phyloP scores from a whole-genome alignment of 2,797 vertebrate species.

The Muscicapa comitata region DNA sequence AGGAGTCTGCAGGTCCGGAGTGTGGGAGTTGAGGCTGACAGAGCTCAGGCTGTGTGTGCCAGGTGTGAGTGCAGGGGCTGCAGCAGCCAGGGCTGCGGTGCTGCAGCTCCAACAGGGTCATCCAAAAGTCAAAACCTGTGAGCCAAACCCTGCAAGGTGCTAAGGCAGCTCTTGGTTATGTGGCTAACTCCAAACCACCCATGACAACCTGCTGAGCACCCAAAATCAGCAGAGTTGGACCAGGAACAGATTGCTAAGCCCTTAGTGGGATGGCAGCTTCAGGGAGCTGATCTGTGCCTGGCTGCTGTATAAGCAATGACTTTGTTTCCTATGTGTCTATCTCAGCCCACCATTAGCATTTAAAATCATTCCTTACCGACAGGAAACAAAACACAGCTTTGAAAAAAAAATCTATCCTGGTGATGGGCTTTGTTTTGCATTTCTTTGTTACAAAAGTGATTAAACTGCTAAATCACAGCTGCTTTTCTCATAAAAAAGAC shows the following conservation, averaged over 20 bases:
- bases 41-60: fast-evolving
- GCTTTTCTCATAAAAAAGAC: conserved; percentile 54
- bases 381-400: background rate
- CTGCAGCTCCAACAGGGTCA: background rate
- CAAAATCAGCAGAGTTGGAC: background rate
- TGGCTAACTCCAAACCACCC: background rate
- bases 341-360: background rate
- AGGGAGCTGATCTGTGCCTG: background rate
- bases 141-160: background rate
- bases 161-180: background rate
- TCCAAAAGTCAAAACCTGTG: background rate
- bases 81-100: background rate
- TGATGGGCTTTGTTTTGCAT: conserved; percentile 55
- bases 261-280: background rate
- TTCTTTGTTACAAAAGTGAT: conserved; percentile 52
- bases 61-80: background rate
- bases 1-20: background rate
- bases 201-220: background rate
- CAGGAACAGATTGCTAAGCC: background rate
- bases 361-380: background rate
- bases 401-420: background rate
- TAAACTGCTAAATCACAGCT: conserved; percentile 64
- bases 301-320: background rate
- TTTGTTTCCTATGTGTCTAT: background rate
- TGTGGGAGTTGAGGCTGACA: background rate